Evolutionary conservation across 2,797 vertebrate species (phyloP).

Genomic region (Alca torda): DNA sequence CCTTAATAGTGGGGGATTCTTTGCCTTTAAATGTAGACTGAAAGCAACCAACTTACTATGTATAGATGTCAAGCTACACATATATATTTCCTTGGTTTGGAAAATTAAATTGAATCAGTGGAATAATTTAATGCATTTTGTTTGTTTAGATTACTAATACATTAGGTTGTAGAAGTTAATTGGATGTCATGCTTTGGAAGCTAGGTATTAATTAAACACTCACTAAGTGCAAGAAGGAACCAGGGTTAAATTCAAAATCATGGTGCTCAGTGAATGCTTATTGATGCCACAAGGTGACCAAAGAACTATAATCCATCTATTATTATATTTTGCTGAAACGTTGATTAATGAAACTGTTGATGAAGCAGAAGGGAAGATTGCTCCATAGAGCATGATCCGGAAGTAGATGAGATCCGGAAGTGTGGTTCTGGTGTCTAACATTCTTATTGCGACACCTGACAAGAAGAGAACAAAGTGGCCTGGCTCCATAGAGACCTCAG

Average conservation of each 20-base stretch:
- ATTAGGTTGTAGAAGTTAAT: not conserved
- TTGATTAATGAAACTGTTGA: not conserved
- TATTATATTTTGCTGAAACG: not conserved
- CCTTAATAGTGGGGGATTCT: not conserved
- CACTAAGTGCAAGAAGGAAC: not conserved
- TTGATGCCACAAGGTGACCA: not conserved
- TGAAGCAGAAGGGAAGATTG: not conserved
- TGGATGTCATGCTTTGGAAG: not conserved
- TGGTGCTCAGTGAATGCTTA: not conserved
- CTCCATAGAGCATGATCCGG: not conserved
- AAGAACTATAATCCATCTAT: not conserved
- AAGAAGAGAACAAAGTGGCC: not conserved
- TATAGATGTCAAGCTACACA: not conserved
- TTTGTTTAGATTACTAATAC: not conserved
- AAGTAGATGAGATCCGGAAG: not conserved
- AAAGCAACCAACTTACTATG: not conserved
- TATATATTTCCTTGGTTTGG: not conserved
- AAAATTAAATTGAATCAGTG: not conserved
- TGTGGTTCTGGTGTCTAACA: not conserved
- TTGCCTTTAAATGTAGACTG: not conserved
- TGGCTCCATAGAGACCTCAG: not conserved
- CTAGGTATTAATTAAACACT: not conserved
- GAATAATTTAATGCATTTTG: not conserved
- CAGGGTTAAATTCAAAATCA: not conserved
- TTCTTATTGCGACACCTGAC: not conserved